Base-by-base conservation (phyloP, 1,140 invertebrate genomes). In the Drosophila ironensis region DNA sequence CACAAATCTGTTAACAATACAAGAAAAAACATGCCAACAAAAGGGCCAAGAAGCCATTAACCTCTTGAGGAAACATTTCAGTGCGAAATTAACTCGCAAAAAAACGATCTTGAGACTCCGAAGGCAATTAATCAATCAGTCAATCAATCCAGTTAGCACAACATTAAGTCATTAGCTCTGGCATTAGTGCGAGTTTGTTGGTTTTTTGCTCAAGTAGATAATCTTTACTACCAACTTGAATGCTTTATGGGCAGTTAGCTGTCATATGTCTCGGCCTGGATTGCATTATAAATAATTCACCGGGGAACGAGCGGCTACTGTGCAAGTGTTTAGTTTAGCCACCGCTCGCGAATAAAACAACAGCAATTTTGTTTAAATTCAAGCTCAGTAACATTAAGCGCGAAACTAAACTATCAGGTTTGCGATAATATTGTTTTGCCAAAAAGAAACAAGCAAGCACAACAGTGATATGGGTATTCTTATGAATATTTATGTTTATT, bases 11-110 rank as follows among this genome's bases (percentile, higher is more conserved):
- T n/a, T n/a, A n/a, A n/a, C 28, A 9, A 9, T 20, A 35, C 47
- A n/a, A 27, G 33, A 53, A 56, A 35, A 20, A 42, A 57, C n/a
- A n/a, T n/a, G n/a, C n/a, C n/a, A n/a, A n/a, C n/a, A 73, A 25
- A 64, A 66, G 37, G 59, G 46, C n/a, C 12, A 6, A 35, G 30
- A 74, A 74, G 73, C 57, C 80, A 71, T 56, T 86, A 73, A 86
- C 73, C 73, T 70, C 45, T 52, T 27, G 24, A 51, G 22, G 47
- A 4, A 56, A 30, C 7, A 40, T 59, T 56, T 9, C 2, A 24
- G 14, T 16, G 17, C 14, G 7, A 16, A 22, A 17, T 3, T 12
- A 22, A 16, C 8, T 59, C 19, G 4, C 33, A 35, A 20, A 37
- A 14, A 17, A 5, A 19, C 30, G 54, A 30, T 61, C 50, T 61